Evolutionary conservation across 2,113 vertebrate species (phyloP), one percentile per base, ranked within the genome.

Genomic region (Triplophysa dalaica): DNA sequence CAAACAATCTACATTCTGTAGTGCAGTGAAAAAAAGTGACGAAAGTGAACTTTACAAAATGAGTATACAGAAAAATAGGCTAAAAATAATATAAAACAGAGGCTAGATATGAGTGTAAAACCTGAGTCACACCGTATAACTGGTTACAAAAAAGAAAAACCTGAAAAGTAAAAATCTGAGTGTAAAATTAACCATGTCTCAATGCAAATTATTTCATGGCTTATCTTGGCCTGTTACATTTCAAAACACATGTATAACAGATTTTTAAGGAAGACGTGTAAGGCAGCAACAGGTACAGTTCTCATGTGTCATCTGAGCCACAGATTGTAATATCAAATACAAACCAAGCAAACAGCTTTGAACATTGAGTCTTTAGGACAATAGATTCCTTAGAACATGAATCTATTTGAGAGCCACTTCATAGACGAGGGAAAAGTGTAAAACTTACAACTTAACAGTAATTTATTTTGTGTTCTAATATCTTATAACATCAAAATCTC

Each of bases 191-290:
- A 21, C n/a, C 43, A 58, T n/a, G 19, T 54, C 9, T n/a, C 45
- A 52, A 33, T 21, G 7, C n/a, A 60, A 73, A 2, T 16, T n/a
- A 60, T 73, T 21, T 22, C 33, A 73, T 73, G 70, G 54, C 70
- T 73, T 73, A n/a, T 41, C 29, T 43, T 60, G 54, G 33, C 7
- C 60, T 72, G 12, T 41, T 58, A 58, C 70, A 61, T 73, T 73
- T 73, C 29, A 58, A 21, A 72, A 72, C 6, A 19, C 70, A 73
- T 58, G 3, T 17, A 8, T 2, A 22, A 41, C 54, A 2, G 29
- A 19, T 43, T 73, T 60, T 54, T 41, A 16, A 12, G 19, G 54
- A 10, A 58, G 0, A 41, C 22, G 2, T 43, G 70, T 22, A 12
- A 41, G 21, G 19, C 33, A 21, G 26, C 50, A 58, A 38, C 26